Conservation (phyloP, 2,113 vertebrate species). For the Lethenteron reissneri region DNA sequence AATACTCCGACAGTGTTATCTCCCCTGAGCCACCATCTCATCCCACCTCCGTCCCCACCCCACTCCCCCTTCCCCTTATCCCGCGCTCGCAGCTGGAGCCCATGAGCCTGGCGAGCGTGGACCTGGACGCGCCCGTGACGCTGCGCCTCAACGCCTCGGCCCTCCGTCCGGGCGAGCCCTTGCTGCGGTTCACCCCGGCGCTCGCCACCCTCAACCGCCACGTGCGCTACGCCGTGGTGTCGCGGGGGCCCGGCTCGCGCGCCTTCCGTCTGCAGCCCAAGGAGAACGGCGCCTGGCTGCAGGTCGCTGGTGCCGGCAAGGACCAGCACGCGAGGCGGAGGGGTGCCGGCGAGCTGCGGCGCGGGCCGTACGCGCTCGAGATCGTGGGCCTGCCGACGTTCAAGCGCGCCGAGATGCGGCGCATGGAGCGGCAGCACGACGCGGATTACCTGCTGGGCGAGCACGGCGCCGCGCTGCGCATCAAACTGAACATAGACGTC, state of each 20-base stretch:
- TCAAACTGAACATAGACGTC: no score
- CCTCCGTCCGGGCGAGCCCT: conserved; percentile 38
- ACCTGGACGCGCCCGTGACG: conserved; percentile 38
- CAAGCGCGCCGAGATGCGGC: conserved; percentile 30
- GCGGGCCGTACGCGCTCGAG: conserved; percentile 48
- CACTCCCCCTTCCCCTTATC: no score
- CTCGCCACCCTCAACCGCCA: conserved; percentile 41
- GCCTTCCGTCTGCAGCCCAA: conserved; percentile 46
- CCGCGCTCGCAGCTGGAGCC: no score
- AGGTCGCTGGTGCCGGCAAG: conserved; percentile 7
- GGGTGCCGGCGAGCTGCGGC: conserved; percentile 5
- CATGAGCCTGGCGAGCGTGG: conserved; percentile 43
- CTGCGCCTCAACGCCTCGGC: conserved; percentile 37
- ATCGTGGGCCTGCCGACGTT: conserved; percentile 43
- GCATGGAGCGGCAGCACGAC: conserved; percentile 42
- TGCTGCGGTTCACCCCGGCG: conserved; percentile 52
- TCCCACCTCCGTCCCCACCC: no score
- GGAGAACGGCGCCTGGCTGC: conserved; percentile 44
- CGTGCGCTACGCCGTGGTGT: conserved; percentile 37
- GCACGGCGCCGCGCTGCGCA: conserved; percentile 41
- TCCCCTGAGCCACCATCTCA: no score
- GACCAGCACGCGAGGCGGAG: conserved; percentile 18
- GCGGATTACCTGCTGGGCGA: conserved; percentile 44
- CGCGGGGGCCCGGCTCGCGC: conserved; percentile 34
- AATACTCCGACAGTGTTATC: no score